phyloP scores from a whole-genome alignment of 2,797 vertebrate genomes.

The Sphenodon punctatus region DNA sequence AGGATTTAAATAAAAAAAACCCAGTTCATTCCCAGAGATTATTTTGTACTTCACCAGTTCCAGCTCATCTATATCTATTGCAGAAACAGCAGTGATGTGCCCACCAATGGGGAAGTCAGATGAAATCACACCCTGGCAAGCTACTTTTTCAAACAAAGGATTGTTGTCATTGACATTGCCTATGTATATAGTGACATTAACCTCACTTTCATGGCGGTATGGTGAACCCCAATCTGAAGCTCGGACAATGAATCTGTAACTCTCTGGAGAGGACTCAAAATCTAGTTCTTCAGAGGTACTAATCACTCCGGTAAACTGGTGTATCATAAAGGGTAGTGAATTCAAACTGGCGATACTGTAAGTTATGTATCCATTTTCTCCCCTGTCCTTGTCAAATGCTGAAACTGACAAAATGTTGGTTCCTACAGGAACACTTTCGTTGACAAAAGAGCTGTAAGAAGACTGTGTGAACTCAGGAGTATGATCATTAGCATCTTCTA shows the following conservation, averaged over 20 bases:
- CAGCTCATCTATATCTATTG: conserved; percentile 94
- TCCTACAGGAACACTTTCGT: conserved; percentile 89
- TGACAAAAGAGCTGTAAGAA: conserved; percentile 87
- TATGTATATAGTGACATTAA: conserved; percentile 91
- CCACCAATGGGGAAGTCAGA: conserved; percentile 89
- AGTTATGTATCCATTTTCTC: conserved; percentile 97
- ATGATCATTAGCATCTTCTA: conserved; percentile 93
- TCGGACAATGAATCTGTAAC: conserved; percentile 88
- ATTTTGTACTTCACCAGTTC: conserved; percentile 97
- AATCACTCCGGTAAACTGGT: conserved; percentile 94
- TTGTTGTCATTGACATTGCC: conserved; percentile 95
- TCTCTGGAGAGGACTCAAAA: conserved; percentile 93
- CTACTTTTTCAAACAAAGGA: conserved; percentile 94
- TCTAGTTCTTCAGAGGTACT: conserved; percentile 90
- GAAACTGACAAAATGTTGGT: conserved; percentile 84
- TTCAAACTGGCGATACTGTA: conserved; percentile 92
- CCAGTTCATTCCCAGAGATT: conserved; percentile 91
- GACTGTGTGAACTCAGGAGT: conserved; percentile 87
- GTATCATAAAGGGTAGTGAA: conserved; percentile 89
- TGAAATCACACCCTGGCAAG: conserved; percentile 91
- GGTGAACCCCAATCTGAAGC: conserved; percentile 99
- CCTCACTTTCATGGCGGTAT: conserved; percentile 93
- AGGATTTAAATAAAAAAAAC: conserved; percentile 92
- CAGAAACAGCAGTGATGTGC: conserved; percentile 93
- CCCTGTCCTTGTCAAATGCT: conserved; percentile 88